phyloP scores from a whole-genome alignment of 2,888 invertebrate genomes.

The Amphipyra tragopoginis region DNA sequence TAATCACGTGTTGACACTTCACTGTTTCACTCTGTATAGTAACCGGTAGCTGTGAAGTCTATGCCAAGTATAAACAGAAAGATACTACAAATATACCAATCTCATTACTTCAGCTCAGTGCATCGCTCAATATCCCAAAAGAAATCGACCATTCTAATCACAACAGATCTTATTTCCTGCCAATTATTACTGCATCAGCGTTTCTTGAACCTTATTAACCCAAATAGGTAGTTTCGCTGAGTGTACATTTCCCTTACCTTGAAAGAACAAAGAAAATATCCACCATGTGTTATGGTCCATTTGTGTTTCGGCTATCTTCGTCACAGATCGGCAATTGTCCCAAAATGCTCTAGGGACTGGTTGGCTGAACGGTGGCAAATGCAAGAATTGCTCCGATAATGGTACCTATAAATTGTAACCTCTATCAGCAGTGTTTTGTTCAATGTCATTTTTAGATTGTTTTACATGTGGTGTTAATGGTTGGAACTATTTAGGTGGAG shows the following conservation, averaged over 20 bases:
- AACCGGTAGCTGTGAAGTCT: too few relatives aligned
- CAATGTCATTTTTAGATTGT: constrained; percentile 62
- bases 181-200: constrained; percentile 32
- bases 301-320: constrained; percentile 74
- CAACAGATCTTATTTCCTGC: constrained; percentile 18
- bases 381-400: constrained; percentile 76
- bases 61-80: too few relatives aligned
- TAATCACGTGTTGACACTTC: too few relatives aligned
- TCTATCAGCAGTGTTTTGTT: constrained; percentile 67
- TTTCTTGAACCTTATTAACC: constrained; percentile 32
- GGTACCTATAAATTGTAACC: constrained; percentile 73
- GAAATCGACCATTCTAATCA: too few relatives aligned
- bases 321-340: constrained; percentile 72
- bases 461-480: constrained; percentile 18
- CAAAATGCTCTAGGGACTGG: constrained; percentile 61
- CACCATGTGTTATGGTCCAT: constrained; percentile 67
- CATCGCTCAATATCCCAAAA: too few relatives aligned
- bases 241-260: constrained; percentile 30
- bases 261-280: constrained; percentile 56
- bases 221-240: constrained; percentile 31
- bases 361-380: constrained; percentile 71
- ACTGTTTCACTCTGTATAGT: too few relatives aligned
- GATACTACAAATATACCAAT: too few relatives aligned
- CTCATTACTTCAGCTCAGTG: too few relatives aligned
- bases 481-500: neutral